Conservation (phyloP, 1,140 invertebrate genomes). For the Bacillus rossius region DNA sequence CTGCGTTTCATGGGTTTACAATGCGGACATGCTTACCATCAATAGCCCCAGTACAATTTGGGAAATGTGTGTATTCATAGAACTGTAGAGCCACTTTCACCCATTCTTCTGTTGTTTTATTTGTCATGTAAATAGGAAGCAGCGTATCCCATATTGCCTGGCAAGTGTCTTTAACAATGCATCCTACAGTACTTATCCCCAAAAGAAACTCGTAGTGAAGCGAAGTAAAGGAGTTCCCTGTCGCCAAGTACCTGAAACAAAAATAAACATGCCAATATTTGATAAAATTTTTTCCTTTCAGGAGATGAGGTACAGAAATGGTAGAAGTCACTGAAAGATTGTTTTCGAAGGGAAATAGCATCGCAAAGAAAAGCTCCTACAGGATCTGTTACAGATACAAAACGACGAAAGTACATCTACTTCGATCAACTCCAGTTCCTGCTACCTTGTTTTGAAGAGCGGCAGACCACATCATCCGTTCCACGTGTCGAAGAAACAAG, state of each 20-base stretch:
- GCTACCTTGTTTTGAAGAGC: too few relatives aligned
- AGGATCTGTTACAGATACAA: too few relatives aligned
- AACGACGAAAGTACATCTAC: too few relatives aligned
- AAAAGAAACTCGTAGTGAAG: neutral
- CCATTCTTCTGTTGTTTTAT: neutral
- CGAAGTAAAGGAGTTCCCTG: neutral
- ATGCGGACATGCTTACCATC: slow-evolving; percentile 41
- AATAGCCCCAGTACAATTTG: slow-evolving; percentile 36
- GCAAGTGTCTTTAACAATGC: neutral
- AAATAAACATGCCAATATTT: too few relatives aligned
- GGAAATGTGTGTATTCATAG: slow-evolving; percentile 37
- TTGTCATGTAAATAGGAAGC: neutral
- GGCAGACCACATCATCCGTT: too few relatives aligned
- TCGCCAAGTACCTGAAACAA: slow-evolving; percentile 3
- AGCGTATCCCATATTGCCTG: neutral
- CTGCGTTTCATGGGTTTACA: slow-evolving; percentile 13
- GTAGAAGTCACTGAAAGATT: too few relatives aligned
- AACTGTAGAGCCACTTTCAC: slow-evolving; percentile 17
- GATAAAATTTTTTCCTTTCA: too few relatives aligned
- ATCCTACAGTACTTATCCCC: neutral
- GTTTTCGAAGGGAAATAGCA: too few relatives aligned
- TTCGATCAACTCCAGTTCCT: too few relatives aligned
- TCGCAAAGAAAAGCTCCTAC: too few relatives aligned
- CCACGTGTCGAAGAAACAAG: too few relatives aligned
- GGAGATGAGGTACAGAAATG: too few relatives aligned